Evolutionary conservation across 2,113 vertebrate species (phyloP).

Genomic region (Dendropsophus ebraccatus): DNA sequence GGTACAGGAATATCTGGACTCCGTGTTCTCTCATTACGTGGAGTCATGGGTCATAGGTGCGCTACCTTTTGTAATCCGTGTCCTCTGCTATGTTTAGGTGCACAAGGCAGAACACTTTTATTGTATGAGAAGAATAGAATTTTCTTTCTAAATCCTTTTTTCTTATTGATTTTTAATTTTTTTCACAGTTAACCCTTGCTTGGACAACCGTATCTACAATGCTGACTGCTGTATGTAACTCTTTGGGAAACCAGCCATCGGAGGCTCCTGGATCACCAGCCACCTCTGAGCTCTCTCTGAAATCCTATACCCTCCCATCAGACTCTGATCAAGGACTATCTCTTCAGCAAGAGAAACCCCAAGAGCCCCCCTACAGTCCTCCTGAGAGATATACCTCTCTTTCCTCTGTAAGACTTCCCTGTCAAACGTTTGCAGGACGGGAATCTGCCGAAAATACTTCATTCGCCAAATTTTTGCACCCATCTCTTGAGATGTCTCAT

Average conservation of each 20-base stretch:
- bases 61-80: neutral
- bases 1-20: neutral
- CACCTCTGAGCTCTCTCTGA: slow-evolving; percentile 40
- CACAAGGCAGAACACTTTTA: neutral
- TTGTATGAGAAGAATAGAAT: neutral
- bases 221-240: slow-evolving; percentile 80
- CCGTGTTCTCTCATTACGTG: neutral
- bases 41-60: neutral
- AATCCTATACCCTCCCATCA: slow-evolving; percentile 64
- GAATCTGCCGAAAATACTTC: slow-evolving; percentile 66
- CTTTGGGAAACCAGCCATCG: slow-evolving; percentile 77
- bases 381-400: slow-evolving; percentile 42
- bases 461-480: slow-evolving; percentile 76
- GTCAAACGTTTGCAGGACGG: slow-evolving; percentile 67
- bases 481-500: slow-evolving; percentile 84
- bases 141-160: slow-evolving; percentile 46
- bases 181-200: slow-evolving; percentile 63
- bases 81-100: neutral
- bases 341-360: neutral
- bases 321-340: slow-evolving; percentile 61
- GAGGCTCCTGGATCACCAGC: slow-evolving; percentile 75
- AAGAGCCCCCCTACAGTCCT: slow-evolving; percentile 18
- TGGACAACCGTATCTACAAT: slow-evolving; percentile 70
- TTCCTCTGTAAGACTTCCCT: slow-evolving; percentile 32
- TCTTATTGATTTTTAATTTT: slow-evolving; percentile 4